These are phyloP conservation scores for Corythoichthys intestinalis DNA, from an alignment of 2,113 vertebrate species.

Conservation along the genomic window DNA sequence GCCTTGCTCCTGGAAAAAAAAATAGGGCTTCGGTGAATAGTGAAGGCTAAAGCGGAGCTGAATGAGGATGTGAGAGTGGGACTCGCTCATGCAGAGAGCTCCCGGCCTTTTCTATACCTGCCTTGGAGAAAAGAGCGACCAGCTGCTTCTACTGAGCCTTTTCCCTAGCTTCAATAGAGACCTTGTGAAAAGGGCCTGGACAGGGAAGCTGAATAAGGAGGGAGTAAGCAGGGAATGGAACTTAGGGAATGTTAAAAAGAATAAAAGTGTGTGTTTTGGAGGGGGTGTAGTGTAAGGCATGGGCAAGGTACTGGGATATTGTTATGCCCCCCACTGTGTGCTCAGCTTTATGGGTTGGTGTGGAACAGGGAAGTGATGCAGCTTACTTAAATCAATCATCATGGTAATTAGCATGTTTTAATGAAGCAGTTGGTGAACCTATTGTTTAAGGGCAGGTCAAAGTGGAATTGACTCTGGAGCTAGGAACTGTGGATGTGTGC, in stretches of 20 bases:
- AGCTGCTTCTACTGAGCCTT: conserved; percentile 69
- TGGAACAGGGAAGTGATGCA: conserved; percentile 40
- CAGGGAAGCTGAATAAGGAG: conserved; percentile 51
- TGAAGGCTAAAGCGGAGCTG: conserved; percentile 45
- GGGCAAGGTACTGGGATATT: conserved; percentile 36
- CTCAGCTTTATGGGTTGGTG: conserved; percentile 33
- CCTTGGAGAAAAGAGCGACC: conserved; percentile 63
- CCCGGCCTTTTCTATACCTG: conserved; percentile 63
- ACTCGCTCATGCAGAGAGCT: conserved; percentile 69
- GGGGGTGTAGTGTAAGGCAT: no score
- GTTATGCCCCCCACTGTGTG: conserved; percentile 40
- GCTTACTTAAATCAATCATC: conserved; percentile 65
- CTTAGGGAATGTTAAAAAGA: conserved; percentile 29
- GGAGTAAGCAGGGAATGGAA: conserved; percentile 55
- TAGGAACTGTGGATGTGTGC: conserved; percentile 24
- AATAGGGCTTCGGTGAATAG: conserved; percentile 64
- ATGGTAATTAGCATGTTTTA: conserved; percentile 72
- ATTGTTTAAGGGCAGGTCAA: conserved; percentile 60
- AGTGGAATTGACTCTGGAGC: conserved; percentile 47
- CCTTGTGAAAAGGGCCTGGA: conserved; percentile 63
- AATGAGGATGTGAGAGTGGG: conserved; percentile 58
- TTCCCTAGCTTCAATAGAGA: conserved; percentile 69
- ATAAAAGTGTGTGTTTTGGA: not conserved
- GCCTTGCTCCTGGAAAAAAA: conserved; percentile 57
- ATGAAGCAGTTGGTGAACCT: conserved; percentile 57